A percentile compares a stretch with the other conserved stretches of the same genome.
phyloP scores from a whole-genome alignment of 2,113 vertebrate species.

The Hystrix brachyura region DNA sequence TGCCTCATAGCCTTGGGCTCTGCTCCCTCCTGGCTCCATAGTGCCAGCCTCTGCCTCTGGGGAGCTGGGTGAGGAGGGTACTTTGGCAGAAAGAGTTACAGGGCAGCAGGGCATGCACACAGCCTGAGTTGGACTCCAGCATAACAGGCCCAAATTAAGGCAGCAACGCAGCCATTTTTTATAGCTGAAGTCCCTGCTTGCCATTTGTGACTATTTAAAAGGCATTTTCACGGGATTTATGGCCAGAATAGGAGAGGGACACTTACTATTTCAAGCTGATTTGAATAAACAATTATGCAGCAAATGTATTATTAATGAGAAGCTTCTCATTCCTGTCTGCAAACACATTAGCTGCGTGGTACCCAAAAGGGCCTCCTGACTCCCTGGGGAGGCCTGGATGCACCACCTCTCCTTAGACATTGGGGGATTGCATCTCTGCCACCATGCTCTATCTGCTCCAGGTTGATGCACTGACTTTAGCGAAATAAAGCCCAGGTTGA shows the following conservation, averaged over 20 bases:
- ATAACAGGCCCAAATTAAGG: constrained; percentile 13
- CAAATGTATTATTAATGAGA: constrained; percentile 81
- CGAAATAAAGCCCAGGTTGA: constrained; percentile 67
- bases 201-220: constrained; percentile 79
- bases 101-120: background rate
- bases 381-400: background rate
- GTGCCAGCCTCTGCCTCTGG: background rate
- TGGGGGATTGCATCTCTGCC: background rate
- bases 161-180: constrained; percentile 39
- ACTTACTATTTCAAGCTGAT: constrained; percentile 82
- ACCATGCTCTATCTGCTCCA: background rate
- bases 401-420: background rate
- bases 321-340: constrained; percentile 70
- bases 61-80: background rate
- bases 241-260: constrained; percentile 68
- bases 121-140: background rate
- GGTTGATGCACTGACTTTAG: background rate
- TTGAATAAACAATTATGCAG: constrained; percentile 82
- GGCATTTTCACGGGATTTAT: constrained; percentile 78
- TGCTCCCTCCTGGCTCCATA: background rate
- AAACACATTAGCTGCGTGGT: constrained; percentile 22
- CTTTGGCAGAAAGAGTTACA: background rate
- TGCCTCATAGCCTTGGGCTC: background rate
- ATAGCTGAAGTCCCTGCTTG: constrained; percentile 73
- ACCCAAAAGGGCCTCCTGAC: background rate